These are phyloP conservation scores for Dorcus hopei DNA, from an alignment of 2,888 invertebrate species.

Conservation along the genomic window DNA sequence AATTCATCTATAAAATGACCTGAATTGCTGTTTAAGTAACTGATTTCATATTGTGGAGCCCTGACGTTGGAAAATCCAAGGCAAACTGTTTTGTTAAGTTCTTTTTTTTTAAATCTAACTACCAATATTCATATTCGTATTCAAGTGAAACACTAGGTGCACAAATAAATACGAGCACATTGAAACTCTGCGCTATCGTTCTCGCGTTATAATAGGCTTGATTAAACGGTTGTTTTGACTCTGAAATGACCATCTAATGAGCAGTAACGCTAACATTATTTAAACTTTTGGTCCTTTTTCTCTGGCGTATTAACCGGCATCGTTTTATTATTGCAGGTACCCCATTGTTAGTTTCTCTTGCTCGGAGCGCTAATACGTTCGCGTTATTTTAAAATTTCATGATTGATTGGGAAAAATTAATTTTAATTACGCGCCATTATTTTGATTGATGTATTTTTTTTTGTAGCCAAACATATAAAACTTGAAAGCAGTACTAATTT, in stretches of 20 bases:
- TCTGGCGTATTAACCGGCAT: neutral
- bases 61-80: too few relatives aligned
- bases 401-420: slow-evolving; percentile 15
- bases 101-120: too few relatives aligned
- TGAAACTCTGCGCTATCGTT: slow-evolving; percentile 4
- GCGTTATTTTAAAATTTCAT: slow-evolving; percentile 9
- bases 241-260: slow-evolving; percentile 11
- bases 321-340: slow-evolving; percentile 9
- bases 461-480: slow-evolving; percentile 8
- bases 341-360: slow-evolving; percentile 9
- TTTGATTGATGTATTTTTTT: slow-evolving; percentile 13
- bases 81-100: too few relatives aligned
- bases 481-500: too few relatives aligned
- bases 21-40: too few relatives aligned
- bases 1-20: too few relatives aligned
- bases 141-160: too few relatives aligned
- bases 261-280: slow-evolving; percentile 13
- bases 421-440: slow-evolving; percentile 12
- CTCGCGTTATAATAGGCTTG: slow-evolving; percentile 3
- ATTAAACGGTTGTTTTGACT: slow-evolving; percentile 11
- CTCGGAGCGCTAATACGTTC: slow-evolving; percentile 5
- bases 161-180: neutral
- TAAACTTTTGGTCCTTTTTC: slow-evolving; percentile 4
- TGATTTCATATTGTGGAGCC: too few relatives aligned
- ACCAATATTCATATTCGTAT: too few relatives aligned